Evolutionary conservation across 2,797 vertebrate genomes (phyloP), one percentile per base, ranked within the genome.

Genomic region (Xenopus petersii): DNA sequence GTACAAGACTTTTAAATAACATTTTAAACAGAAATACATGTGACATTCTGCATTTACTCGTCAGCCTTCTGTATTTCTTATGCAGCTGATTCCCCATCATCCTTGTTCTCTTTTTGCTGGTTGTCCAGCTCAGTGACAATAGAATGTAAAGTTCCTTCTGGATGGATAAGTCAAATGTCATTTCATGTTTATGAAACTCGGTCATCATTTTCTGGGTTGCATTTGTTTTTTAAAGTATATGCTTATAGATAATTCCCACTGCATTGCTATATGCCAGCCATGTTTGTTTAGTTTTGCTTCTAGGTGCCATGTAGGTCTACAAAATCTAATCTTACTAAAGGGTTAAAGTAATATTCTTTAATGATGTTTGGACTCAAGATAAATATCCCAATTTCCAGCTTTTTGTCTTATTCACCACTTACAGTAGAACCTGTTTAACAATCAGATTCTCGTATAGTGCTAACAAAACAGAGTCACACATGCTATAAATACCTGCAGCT

Each of bases 11-110:
- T 73, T 68, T 63, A 68, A 63, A 77, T 62, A 67, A 77, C 63
- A 63, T 64, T 77, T 33, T 73, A 24, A 59, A 59, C 70, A 73
- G 48, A 24, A 24, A 54, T 61, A 58, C 60, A 49, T 64, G 64
- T 70, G 76, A 73, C 71, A 73, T 71, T 51, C 58, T 73, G 66
- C 17, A 74, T 73, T 79, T 65, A 70, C 66, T 74, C 70, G 71
- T 74, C 71, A 70, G 55, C 49, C 54, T 79, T 70, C 60, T 12
- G 56, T 66, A 60, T 61, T 13, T 70, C 21, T 70, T 74, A 55
- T 65, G 65, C 49, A 8, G 46, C 46, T 61, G 55, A 65, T 60
- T 70, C 61, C 47, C 65, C 33, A 71, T 64, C 51, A 42, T 73
- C n/a, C 58, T 46, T 54, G 47, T 55, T 74, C 10, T 66, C 61